A percentile compares a stretch with the other conserved stretches of the same genome.
These are phyloP conservation scores for Palythoa grandiflora DNA, from an alignment of 92 coral and sea anemone species.

Conservation along the genomic window DNA sequence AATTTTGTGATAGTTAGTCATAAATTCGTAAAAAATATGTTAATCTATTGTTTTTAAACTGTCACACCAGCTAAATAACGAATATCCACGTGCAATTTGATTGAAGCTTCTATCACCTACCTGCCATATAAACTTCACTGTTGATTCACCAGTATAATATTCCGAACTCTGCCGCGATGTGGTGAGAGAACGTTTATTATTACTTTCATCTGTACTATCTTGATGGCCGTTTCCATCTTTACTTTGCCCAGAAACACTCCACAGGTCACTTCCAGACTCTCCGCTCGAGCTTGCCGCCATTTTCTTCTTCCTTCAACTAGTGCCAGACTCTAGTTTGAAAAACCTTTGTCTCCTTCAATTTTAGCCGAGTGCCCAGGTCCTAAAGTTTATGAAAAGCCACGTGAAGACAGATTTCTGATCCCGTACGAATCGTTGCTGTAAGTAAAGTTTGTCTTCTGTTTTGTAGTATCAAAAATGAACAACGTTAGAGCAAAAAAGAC, in stretches of 20 bases:
- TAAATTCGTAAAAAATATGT: too few species aligned
- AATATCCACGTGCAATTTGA: constrained; percentile 37
- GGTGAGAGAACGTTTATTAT: constrained; percentile 55
- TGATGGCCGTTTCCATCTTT: constrained; percentile 9
- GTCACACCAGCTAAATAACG: not conserved
- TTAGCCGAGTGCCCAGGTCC: not conserved
- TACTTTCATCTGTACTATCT: constrained; percentile 25
- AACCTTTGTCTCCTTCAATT: not conserved
- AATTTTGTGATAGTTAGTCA: too few species aligned
- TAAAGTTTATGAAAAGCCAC: not conserved
- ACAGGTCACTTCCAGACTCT: constrained; percentile 12
- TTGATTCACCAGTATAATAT: constrained; percentile 81
- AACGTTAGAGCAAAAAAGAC: constrained; percentile 87
- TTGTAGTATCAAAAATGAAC: constrained; percentile 64
- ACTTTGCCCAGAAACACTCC: constrained; percentile 46
- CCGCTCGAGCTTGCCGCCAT: constrained; percentile 82
- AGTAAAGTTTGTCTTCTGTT: not conserved
- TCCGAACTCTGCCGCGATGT: constrained; percentile 84
- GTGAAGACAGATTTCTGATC: not conserved
- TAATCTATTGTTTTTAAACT: not conserved
- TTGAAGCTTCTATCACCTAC: constrained; percentile 39
- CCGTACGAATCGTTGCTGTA: not conserved
- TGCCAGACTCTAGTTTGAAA: not conserved
- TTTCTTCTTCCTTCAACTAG: constrained; percentile 39
- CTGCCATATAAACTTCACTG: constrained; percentile 88